These are phyloP conservation scores for Spisula solida DNA, from an alignment of 2,888 invertebrate species.

Conservation along the genomic window DNA sequence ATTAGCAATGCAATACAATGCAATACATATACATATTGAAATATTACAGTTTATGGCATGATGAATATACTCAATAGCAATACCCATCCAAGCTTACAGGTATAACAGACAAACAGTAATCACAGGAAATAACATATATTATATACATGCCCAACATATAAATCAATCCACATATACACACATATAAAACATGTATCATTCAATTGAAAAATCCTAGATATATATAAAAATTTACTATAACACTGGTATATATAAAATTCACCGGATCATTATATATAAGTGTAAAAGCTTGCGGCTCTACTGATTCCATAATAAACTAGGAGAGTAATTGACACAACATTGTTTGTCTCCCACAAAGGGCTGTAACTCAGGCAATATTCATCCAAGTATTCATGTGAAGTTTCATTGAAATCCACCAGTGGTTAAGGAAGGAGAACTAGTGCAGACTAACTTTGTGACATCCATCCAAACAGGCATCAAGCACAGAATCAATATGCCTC, in stretches of 20 bases:
- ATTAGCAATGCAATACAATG: not conserved
- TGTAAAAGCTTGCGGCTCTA: not conserved
- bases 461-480: too few relatives aligned
- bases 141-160: constrained; percentile 21
- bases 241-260: constrained; percentile 23
- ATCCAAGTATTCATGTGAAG: too few relatives aligned
- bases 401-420: too few relatives aligned
- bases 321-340: too few relatives aligned
- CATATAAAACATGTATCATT: not conserved
- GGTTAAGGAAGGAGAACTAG: too few relatives aligned
- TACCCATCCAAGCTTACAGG: not conserved
- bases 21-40: not conserved
- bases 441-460: too few relatives aligned
- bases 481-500: too few relatives aligned
- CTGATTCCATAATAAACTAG: too few relatives aligned
- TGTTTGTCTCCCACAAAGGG: too few relatives aligned
- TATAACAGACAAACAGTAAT: not conserved
- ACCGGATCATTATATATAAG: not conserved
- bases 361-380: too few relatives aligned
- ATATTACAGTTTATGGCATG: not conserved
- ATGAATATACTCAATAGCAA: not conserved
- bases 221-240: not conserved
- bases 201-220: not conserved
- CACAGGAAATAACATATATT: constrained; percentile 26
- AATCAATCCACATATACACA: not conserved